Conservation (phyloP, 2,113 vertebrate genomes). For the Salvelinus alpinus region DNA sequence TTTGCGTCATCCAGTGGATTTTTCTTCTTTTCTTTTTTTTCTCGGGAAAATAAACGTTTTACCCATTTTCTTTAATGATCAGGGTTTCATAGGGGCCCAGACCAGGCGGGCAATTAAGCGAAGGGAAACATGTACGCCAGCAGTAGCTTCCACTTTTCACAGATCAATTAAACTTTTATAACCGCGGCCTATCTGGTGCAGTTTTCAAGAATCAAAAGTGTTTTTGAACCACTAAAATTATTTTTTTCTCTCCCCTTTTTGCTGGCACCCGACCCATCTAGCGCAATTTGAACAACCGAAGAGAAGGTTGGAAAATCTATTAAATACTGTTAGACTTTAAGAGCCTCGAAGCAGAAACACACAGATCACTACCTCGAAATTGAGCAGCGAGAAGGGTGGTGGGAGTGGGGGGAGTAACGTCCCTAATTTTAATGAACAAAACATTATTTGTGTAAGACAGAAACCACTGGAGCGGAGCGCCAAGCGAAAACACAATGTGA, state of each 20-base stretch:
- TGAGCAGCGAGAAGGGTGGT: conserved; percentile 32
- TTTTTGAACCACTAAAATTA: conserved; percentile 71
- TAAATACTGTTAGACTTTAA: conserved; percentile 69
- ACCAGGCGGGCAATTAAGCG: conserved; percentile 68
- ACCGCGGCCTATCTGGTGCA: conserved; percentile 70
- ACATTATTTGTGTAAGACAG: conserved; percentile 50
- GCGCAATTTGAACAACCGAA: conserved; percentile 71
- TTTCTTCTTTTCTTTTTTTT: conserved; percentile 63
- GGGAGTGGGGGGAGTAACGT: conserved; percentile 15
- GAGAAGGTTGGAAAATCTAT: conserved; percentile 76
- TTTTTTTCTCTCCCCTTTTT: conserved; percentile 41
- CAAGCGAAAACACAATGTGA: conserved; percentile 34
- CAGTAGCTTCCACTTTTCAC: conserved; percentile 76
- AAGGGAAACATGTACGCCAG: conserved; percentile 65
- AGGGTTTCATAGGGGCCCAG: conserved; percentile 64
- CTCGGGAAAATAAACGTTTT: conserved; percentile 59
- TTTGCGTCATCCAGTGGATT: conserved; percentile 72
- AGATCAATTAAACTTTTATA: conserved; percentile 79
- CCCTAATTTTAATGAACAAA: conserved; percentile 54
- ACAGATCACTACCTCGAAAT: conserved; percentile 39
- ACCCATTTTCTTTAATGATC: conserved; percentile 71
- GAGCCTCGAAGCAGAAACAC: conserved; percentile 49
- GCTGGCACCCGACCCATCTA: conserved; percentile 70
- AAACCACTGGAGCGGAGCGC: conserved; percentile 23
- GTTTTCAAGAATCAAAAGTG: conserved; percentile 72